Evolutionary conservation across 2,888 invertebrate genomes (phyloP).

Genomic region (Lithophane semibrunnea): DNA sequence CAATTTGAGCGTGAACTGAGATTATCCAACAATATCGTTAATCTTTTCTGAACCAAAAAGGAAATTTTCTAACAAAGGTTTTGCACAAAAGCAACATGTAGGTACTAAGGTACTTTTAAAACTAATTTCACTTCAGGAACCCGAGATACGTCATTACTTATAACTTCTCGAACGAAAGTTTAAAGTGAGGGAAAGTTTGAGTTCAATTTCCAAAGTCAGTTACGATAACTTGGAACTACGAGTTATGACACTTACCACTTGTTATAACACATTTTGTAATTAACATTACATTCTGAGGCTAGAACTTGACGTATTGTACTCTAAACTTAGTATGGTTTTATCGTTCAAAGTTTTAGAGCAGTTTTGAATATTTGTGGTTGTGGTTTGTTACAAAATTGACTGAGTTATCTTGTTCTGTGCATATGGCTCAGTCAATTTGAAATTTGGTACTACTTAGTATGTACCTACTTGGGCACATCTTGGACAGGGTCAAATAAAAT

Average conservation of each 20-base stretch:
- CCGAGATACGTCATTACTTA: slow-evolving; percentile 26
- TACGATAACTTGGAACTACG: slow-evolving; percentile 27
- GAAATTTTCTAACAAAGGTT: slow-evolving; percentile 33
- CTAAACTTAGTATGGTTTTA: slow-evolving; percentile 9
- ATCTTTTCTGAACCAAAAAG: slow-evolving; percentile 39
- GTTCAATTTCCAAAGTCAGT: slow-evolving; percentile 31
- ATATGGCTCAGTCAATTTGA: not conserved
- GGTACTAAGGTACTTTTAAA: slow-evolving; percentile 40
- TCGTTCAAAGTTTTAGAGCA: slow-evolving; percentile 6
- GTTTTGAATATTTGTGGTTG: not conserved
- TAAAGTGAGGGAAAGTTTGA: slow-evolving; percentile 34
- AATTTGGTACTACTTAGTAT: not conserved
- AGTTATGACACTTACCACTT: slow-evolving; percentile 48
- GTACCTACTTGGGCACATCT: no score
- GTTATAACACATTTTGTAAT: slow-evolving; percentile 43
- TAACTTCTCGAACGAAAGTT: slow-evolving; percentile 32
- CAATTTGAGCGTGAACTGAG: slow-evolving; percentile 41
- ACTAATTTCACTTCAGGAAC: slow-evolving; percentile 49
- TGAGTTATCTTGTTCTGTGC: not conserved
- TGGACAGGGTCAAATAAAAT: no score
- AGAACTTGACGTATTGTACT: slow-evolving; percentile 22
- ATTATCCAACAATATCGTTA: slow-evolving; percentile 35
- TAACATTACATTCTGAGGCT: slow-evolving; percentile 30
- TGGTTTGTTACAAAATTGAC: slow-evolving; percentile 1
- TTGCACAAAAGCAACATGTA: slow-evolving; percentile 47